These are phyloP conservation scores for Drosophila subobscura DNA, from an alignment of 1,140 invertebrate species.

Conservation along the genomic window DNA sequence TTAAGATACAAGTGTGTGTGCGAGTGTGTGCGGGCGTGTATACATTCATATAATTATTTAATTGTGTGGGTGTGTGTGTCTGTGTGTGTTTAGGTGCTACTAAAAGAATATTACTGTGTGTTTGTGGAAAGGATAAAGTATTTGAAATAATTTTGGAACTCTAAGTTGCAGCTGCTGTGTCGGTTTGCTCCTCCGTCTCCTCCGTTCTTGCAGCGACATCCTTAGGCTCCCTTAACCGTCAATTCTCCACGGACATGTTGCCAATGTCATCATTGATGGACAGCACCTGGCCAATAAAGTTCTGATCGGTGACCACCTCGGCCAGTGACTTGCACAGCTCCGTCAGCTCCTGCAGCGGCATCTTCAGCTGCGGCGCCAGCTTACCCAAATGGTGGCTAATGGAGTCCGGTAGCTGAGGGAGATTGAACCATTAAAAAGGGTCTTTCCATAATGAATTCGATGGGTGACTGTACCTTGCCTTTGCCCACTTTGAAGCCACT, in stretches of 20 bases:
- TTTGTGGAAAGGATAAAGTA: conserved; percentile 53
- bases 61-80: conserved; percentile 32
- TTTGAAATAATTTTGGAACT: conserved; percentile 39
- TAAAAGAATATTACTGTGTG: conserved; percentile 55
- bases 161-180: conserved; percentile 64
- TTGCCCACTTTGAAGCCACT: conserved; percentile 86
- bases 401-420: conserved; percentile 86
- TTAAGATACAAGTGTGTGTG: conserved; percentile 26
- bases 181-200: conserved; percentile 7
- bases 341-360: conserved; percentile 86
- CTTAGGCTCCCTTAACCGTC: conserved; percentile 84
- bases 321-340: conserved; percentile 87
- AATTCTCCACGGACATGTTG: conserved; percentile 90
- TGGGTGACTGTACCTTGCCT: conserved; percentile 86
- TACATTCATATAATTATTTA: conserved; percentile 52
- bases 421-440: conserved; percentile 1
- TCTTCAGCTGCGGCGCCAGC: conserved; percentile 89
- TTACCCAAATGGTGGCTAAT: conserved; percentile 86
- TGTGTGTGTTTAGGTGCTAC: conserved; percentile 57
- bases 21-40: conserved; percentile 31
- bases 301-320: conserved; percentile 88
- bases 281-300: conserved; percentile 89
- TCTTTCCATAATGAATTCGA: background rate
- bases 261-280: conserved; percentile 90
- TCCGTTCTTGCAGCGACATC: conserved; percentile 53